phyloP scores from a whole-genome alignment of 2,888 invertebrate species.

The Falcaria lacertinaria region DNA sequence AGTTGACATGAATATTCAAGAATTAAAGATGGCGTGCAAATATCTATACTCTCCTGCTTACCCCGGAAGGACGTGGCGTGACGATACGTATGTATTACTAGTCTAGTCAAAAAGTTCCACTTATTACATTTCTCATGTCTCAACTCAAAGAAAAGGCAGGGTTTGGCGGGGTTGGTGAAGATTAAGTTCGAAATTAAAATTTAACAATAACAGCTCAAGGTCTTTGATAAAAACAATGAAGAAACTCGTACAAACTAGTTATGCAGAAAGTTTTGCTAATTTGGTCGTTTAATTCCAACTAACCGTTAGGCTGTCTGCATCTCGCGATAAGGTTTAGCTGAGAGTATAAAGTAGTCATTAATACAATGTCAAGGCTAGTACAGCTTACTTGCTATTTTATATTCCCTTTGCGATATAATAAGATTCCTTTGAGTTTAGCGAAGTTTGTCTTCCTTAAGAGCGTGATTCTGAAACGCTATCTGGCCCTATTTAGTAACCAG shows the following conservation, averaged over 20 bases:
- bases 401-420: conserved; percentile 29
- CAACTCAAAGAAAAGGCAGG: too few species aligned
- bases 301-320: not conserved
- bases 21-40: too few species aligned
- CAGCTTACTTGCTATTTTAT: conserved; percentile 24
- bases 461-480: conserved; percentile 29
- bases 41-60: too few species aligned
- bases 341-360: conserved; percentile 16
- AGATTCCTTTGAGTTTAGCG: conserved; percentile 30
- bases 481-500: conserved; percentile 24
- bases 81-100: too few species aligned
- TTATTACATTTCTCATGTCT: too few species aligned
- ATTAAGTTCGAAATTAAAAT: too few species aligned
- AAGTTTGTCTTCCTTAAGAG: conserved; percentile 34
- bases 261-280: not conserved
- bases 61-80: too few species aligned
- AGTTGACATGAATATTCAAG: not conserved
- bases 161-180: too few species aligned
- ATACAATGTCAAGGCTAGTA: conserved; percentile 18
- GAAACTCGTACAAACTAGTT: not conserved
- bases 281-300: not conserved
- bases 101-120: too few species aligned
- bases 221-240: not conserved
- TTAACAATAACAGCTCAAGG: too few species aligned
- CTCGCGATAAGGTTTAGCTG: not conserved